Evolutionary conservation across 2,888 invertebrate species (phyloP), one percentile per base, ranked within the genome.

Genomic region (Drosophila vallismaia): DNA sequence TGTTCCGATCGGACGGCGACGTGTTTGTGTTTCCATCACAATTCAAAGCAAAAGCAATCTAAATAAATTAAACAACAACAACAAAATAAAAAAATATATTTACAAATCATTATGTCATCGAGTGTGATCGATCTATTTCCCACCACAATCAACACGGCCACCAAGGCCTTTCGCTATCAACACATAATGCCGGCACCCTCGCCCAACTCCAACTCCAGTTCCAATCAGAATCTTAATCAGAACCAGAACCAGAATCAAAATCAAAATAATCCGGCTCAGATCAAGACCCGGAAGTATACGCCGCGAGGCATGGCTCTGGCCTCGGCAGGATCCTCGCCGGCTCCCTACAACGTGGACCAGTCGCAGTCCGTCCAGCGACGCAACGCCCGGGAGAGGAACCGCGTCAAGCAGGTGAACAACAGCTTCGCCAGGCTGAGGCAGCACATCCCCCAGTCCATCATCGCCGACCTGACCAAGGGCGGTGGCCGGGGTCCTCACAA

Each of bases 391-490:
- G 98, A 98, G 92, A 93, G 98, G 75, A 98, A 98, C 91, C 94
- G 98, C 79, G 98, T 98, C 78, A 97, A 97, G 91, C 97, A 97
- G 94, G 97, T 97, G 87, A 97, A 97, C 93, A 97, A 97, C 91
- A 97, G 97, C 84, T 98, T 97, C 91, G 96, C 97, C n/a, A 96
- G 96, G 7, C 93, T 98, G 9, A 93, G 97, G 14, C 96, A 97
- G 83, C 97, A 97, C 89, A 97, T 98, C 73, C 98, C 97, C 0
- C 94, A 95, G 71, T 94, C 95, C 53, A 95, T 96, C 12, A 94
- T 95, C 0, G 94, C 95, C 40, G 95, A 96, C 14, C 89, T 95
- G 64, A 94, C 94, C 45, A 92, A 92, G 53, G 94, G 94, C 10
- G 94, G 94, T 6, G 94, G 95, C 2, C 93, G 96, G 80, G 95